Conservation (phyloP, 2,888 invertebrate genomes). For the Thelaira solivaga region DNA sequence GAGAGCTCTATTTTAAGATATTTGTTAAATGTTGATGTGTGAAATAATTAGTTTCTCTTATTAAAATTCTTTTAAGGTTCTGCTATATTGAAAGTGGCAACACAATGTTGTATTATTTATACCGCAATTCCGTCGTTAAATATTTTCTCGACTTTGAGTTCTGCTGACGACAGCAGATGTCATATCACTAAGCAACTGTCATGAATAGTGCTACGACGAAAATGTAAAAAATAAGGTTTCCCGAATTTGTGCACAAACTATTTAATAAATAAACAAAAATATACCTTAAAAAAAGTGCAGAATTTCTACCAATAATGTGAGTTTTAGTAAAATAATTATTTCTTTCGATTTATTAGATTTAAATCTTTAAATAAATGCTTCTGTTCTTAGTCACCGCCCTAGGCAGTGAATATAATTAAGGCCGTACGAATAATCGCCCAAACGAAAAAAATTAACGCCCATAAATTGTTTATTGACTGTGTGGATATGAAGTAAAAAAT, state of each 20-base stretch:
- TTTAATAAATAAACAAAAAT: slow-evolving; percentile 29
- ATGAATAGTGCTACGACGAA: slow-evolving; percentile 45
- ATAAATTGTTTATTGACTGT: too few species aligned
- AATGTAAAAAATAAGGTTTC: slow-evolving; percentile 59
- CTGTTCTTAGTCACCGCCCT: slow-evolving; percentile 69
- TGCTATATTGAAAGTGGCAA: too few species aligned
- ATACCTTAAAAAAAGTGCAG: slow-evolving; percentile 3
- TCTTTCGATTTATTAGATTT: not conserved
- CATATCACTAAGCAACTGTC: too few species aligned
- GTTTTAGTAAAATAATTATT: not conserved
- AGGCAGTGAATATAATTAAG: slow-evolving; percentile 41
- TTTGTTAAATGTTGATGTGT: too few species aligned
- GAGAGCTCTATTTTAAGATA: too few species aligned
- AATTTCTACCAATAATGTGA: slow-evolving; percentile 39
- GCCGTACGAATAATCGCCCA: too few species aligned
- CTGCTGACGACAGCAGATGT: slow-evolving; percentile 15
- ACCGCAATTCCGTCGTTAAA: not conserved
- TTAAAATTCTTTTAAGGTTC: too few species aligned
- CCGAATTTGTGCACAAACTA: slow-evolving; percentile 52
- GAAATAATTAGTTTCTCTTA: too few species aligned
- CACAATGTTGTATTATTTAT: too few species aligned
- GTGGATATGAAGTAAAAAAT: too few species aligned
- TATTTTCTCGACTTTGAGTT: not conserved
- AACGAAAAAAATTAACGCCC: too few species aligned
- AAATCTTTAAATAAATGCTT: slow-evolving; percentile 8